phyloP scores from a whole-genome alignment of 2,797 vertebrate species.

The Gallinago stenura region DNA sequence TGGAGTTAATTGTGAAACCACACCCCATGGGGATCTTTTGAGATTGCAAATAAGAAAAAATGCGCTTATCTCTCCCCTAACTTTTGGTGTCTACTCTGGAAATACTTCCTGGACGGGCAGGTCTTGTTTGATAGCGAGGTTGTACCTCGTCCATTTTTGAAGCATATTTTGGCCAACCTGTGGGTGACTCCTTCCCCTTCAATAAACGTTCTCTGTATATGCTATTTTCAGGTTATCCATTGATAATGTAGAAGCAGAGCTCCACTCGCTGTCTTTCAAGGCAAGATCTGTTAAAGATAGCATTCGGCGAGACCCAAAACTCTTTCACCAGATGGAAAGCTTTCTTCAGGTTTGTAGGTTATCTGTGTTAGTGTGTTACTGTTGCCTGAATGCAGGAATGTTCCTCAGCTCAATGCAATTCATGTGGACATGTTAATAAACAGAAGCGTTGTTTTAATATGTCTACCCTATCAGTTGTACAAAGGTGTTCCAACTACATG shows the following conservation, averaged over 20 bases:
- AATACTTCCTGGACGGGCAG: constrained; percentile 26
- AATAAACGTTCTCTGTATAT: background rate
- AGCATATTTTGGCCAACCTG: background rate
- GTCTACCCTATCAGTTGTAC: background rate
- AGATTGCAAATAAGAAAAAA: background rate
- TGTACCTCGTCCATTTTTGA: background rate
- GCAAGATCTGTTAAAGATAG: constrained; percentile 90
- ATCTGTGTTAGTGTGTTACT: background rate
- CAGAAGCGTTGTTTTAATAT: background rate
- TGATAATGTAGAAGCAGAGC: constrained; percentile 91
- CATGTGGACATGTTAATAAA: background rate
- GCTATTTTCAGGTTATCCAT: constrained; percentile 87
- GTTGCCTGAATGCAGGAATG: background rate
- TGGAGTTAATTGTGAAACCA: constrained; percentile 19
- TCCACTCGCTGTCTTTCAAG: constrained; percentile 87
- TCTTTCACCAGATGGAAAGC: constrained; percentile 89
- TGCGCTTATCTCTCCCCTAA: background rate
- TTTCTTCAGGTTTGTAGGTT: constrained; percentile 90
- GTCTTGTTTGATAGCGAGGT: constrained; percentile 15
- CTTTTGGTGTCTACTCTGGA: background rate
- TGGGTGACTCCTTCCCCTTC: background rate
- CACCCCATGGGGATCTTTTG: constrained; percentile 29
- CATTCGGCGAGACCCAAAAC: constrained; percentile 86
- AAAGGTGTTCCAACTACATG: background rate
- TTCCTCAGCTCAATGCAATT: background rate